Conservation (phyloP, 2,113 vertebrate species). For the Bambusicola thoracicus region DNA sequence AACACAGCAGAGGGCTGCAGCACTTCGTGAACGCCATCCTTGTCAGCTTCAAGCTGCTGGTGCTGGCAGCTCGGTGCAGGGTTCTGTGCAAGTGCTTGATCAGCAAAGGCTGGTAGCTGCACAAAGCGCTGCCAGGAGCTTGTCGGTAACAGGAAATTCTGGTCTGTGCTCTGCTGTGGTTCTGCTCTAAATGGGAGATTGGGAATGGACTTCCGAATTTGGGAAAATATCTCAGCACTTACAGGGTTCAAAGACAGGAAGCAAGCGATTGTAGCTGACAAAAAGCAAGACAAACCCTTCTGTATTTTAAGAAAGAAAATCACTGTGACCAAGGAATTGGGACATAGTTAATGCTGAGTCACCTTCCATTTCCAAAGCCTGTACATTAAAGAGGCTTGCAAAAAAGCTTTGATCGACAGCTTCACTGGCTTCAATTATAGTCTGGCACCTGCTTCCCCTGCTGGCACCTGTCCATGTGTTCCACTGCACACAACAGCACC, state of each 20-base stretch:
- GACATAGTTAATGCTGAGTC: background rate
- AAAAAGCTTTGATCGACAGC: background rate
- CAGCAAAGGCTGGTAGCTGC: background rate
- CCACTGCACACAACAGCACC: background rate
- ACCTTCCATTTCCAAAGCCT: background rate
- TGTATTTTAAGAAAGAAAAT: background rate
- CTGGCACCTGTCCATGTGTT: fast-evolving
- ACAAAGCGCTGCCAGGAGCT: fast-evolving
- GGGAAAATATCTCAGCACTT: background rate
- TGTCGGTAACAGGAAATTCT: fast-evolving
- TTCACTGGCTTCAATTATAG: background rate
- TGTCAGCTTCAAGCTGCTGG: background rate
- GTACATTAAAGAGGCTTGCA: background rate
- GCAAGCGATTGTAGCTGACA: fast-evolving
- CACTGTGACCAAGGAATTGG: fast-evolving
- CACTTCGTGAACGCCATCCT: fast-evolving
- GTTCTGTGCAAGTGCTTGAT: background rate
- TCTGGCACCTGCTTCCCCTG: fast-evolving
- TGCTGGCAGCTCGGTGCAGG: background rate
- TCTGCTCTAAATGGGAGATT: background rate
- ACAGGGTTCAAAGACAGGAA: background rate
- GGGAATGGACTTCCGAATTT: background rate
- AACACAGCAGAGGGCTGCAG: background rate
- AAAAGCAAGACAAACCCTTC: background rate
- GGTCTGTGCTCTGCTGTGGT: background rate